Percentiles rank a stretch among this genome's conserved stretches.
Conservation (phyloP, 2,797 vertebrate genomes). For the Eulemur rubriventer region DNA sequence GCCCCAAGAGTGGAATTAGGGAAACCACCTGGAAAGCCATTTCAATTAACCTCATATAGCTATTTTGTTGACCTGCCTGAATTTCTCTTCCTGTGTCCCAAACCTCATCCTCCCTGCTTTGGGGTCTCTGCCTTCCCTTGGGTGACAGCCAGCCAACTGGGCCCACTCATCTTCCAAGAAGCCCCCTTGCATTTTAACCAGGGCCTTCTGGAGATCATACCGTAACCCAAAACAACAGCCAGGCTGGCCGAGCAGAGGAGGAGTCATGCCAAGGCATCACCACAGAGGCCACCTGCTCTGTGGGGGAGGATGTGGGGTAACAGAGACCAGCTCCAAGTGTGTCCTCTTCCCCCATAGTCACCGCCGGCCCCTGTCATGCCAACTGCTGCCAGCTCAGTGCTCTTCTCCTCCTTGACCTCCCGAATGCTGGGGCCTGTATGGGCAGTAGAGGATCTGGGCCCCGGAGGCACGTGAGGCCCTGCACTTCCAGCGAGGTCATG, state of each 20-base stretch:
- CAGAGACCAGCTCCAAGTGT: background rate
- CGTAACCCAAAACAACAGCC: too few relatives aligned
- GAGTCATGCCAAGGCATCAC: background rate
- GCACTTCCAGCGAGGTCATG: constrained; percentile 77
- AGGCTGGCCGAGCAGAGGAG: background rate
- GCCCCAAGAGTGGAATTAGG: background rate
- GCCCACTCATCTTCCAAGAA: background rate
- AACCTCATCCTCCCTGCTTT: background rate
- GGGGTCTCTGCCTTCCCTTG: background rate
- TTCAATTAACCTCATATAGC: background rate
- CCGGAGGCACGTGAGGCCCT: constrained; percentile 54
- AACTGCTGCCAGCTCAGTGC: background rate
- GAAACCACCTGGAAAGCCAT: background rate
- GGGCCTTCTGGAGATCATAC: background rate
- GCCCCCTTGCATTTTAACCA: background rate
- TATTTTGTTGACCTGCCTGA: background rate
- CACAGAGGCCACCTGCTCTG: background rate
- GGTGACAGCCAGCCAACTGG: background rate
- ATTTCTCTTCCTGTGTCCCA: background rate
- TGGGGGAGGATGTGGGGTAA: rapidly evolving
- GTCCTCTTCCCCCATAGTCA: background rate
- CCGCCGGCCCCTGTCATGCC: background rate
- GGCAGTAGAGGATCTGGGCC: constrained; percentile 56
- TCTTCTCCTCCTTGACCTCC: background rate
- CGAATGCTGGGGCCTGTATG: background rate